These are phyloP conservation scores for Dolichomitus sp. DNA, from an alignment of 2,888 invertebrate genomes.

Conservation along the genomic window DNA sequence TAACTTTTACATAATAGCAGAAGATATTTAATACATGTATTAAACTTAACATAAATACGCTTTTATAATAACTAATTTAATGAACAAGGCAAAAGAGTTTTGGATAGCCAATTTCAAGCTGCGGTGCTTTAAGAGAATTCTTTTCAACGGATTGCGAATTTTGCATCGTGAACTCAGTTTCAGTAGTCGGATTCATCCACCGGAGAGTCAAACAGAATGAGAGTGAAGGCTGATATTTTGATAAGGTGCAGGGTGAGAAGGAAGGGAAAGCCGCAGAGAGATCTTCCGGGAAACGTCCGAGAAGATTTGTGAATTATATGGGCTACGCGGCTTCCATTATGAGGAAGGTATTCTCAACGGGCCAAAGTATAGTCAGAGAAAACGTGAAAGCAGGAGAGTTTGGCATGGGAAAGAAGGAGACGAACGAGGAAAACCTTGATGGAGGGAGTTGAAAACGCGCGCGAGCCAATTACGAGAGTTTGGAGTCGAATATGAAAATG, in stretches of 20 bases:
- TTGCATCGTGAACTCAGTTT: not conserved
- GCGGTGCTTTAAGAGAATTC: too few relatives aligned
- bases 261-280: constrained; percentile 4
- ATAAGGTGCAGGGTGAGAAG: constrained; percentile 6
- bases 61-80: too few relatives aligned
- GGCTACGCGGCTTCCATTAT: constrained; percentile 45
- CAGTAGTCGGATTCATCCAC: not conserved
- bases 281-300: constrained; percentile 39
- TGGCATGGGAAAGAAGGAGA: constrained; percentile 11
- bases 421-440: constrained; percentile 7
- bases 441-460: constrained; percentile 41
- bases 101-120: too few relatives aligned
- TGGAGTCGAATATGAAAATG: constrained; percentile 66
- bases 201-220: constrained; percentile 22
- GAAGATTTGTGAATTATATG: constrained; percentile 34
- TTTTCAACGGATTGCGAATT: too few relatives aligned
- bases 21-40: too few relatives aligned
- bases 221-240: constrained; percentile 20
- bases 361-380: not conserved
- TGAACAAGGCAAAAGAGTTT: too few relatives aligned
- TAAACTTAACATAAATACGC: too few relatives aligned
- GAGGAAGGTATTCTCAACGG: constrained; percentile 45
- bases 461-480: constrained; percentile 61
- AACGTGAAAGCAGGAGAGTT: constrained; percentile 7
- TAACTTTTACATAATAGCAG: too few relatives aligned